These are phyloP conservation scores for Ranitomeya imitator DNA, from an alignment of 2,113 vertebrate genomes.

Conservation along the genomic window DNA sequence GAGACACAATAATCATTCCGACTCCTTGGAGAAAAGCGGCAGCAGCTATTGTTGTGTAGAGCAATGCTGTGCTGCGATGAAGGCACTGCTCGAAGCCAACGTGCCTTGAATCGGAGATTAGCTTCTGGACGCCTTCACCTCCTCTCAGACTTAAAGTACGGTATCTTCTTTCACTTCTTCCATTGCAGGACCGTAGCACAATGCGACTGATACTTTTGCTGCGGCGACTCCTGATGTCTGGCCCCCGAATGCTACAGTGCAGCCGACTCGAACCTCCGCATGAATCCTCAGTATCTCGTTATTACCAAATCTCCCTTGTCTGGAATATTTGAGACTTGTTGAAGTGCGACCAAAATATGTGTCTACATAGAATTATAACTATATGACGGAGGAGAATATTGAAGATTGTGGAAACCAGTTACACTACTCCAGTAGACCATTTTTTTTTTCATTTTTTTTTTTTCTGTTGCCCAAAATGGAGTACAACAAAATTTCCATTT, in stretches of 20 bases:
- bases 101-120: slow-evolving; percentile 49
- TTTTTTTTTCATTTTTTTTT: no score
- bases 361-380: background rate
- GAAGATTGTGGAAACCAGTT: background rate
- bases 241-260: background rate
- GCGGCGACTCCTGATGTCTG: background rate
- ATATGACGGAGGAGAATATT: background rate
- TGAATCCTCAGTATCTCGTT: no score
- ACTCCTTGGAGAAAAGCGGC: slow-evolving; percentile 31
- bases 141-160: background rate
- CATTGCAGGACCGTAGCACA: slow-evolving; percentile 3
- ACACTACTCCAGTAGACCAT: background rate
- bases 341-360: background rate
- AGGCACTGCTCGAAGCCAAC: background rate
- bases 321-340: background rate
- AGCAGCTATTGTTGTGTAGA: slow-evolving; percentile 43
- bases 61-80: slow-evolving; percentile 21
- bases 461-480: background rate
- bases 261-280: background rate
- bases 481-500: no score
- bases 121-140: background rate
- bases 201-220: background rate
- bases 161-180: slow-evolving; percentile 32
- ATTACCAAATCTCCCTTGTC: background rate
- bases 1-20: slow-evolving; percentile 48